Evolutionary conservation across 64 coral and sea anemone genomes (phyloP), one percentile per base, ranked within the genome.

Genomic region (Montipora efflorescens): DNA sequence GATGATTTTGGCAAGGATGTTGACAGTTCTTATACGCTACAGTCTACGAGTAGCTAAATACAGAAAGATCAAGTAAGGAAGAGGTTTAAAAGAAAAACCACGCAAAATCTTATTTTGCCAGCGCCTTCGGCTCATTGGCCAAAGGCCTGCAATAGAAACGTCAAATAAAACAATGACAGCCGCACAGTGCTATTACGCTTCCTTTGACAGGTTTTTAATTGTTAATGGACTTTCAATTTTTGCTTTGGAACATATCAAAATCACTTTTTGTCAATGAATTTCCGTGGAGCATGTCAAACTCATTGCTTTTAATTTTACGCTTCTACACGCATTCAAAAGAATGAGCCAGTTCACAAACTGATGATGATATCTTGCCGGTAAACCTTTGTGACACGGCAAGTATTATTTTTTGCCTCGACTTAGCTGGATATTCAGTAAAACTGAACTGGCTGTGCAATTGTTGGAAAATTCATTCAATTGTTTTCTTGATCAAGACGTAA

Each of bases 121-220:
- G 21, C 66, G n/a, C 43, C 19, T 62, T 28, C 46, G n/a, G 66
- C 47, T 86, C 71, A 86, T 86, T 86, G 82, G 82, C 44, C 21
- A 12, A 86, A 50, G 18, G 14, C 47, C 49, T 6, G 45, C 6
- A 71, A 59, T 43, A 18, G 9, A 71, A 86, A 59, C 71, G 82
- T 86, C 82, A 86, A 86, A 86, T 86, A 21, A 86, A 84, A 86
- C 82, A 86, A 86, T 86, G 43, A 84, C 66, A n/a, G 57, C 59
- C 14, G 73, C 70, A 52, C 82, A 72, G 71, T 48, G 47, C 81
- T 49, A 86, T 86, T 48, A 72, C 66, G 53, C 67, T 86, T 86
- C 43, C 82, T 23, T 70, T 72, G 82, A 72, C 82, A 12, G 18
- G 82, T 64, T 23, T 18, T 86, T 50, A 86, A 86, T 86, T 86